Conservation (phyloP, 2,113 vertebrate genomes). For the Microcebus murinus region DNA sequence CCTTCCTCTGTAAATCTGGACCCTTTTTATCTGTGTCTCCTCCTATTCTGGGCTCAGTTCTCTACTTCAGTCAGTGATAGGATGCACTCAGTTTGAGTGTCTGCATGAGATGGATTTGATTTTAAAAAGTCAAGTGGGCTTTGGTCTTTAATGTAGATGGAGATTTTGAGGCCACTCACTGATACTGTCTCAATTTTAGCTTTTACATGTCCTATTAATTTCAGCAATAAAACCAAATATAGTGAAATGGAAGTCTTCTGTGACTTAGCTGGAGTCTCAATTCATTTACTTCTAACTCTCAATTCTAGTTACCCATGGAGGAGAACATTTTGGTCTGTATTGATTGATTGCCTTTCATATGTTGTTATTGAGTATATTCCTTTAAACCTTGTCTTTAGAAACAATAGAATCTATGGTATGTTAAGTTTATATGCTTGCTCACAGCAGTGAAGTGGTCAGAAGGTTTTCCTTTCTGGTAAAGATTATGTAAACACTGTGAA, state of each 20-base stretch:
- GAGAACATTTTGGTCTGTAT: constrained; percentile 6
- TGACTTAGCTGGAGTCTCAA: constrained; percentile 17
- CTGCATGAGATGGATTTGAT: background rate
- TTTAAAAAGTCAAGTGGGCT: constrained; percentile 39
- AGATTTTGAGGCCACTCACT: background rate
- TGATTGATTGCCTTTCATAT: constrained; percentile 29
- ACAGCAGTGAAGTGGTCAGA: constrained; percentile 18
- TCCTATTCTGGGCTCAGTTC: background rate
- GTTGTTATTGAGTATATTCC: background rate
- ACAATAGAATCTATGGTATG: background rate
- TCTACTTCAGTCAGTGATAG: background rate
- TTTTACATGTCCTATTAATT: constrained; percentile 12
- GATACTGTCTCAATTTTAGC: constrained; percentile 43
- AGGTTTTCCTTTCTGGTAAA: constrained; percentile 14
- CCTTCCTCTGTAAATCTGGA: background rate
- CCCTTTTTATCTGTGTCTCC: background rate
- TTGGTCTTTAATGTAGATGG: background rate
- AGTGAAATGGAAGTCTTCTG: constrained; percentile 32
- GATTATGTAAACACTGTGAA: constrained; percentile 15
- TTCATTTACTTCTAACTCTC: constrained; percentile 24
- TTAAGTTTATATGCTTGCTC: constrained; percentile 39
- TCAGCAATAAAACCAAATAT: background rate
- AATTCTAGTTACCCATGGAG: constrained; percentile 8
- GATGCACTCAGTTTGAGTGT: background rate
- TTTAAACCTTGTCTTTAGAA: constrained; percentile 24